Percentiles rank a stretch among this genome's conserved stretches.
These are phyloP conservation scores for Clupea harengus DNA, from an alignment of 2,113 vertebrate genomes.

Conservation along the genomic window DNA sequence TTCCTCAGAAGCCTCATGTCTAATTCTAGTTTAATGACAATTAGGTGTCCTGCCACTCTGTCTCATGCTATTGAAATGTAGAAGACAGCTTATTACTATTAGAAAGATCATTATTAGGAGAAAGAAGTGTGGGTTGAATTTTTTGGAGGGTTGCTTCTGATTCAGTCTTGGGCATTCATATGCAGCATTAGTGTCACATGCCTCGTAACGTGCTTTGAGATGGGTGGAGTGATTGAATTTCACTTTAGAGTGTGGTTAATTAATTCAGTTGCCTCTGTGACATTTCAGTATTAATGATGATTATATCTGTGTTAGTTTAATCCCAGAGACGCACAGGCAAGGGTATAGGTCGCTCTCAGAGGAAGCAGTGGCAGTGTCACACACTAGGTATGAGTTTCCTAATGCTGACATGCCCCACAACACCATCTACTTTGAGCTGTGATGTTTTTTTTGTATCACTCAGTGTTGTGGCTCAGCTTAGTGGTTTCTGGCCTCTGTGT, in stretches of 20 bases:
- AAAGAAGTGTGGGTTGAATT: constrained; percentile 91
- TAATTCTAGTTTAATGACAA: constrained; percentile 96
- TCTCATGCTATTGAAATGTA: constrained; percentile 78
- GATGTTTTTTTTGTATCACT: background rate
- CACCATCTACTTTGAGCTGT: background rate
- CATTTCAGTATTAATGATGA: constrained; percentile 99
- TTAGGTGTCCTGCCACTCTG: constrained; percentile 67
- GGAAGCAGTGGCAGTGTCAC: background rate
- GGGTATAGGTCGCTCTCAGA: background rate
- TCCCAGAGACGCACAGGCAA: constrained; percentile 80
- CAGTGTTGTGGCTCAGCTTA: background rate
- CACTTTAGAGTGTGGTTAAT: constrained; percentile 98
- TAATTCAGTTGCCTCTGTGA: constrained; percentile 98
- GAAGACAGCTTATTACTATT: constrained; percentile 82
- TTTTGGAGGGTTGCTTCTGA: constrained; percentile 34
- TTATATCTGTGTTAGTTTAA: constrained; percentile 97
- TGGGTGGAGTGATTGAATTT: constrained; percentile 98
- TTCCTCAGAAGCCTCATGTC: constrained; percentile 88
- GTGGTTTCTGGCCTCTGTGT: background rate
- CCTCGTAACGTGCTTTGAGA: constrained; percentile 96
- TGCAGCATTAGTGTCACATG: constrained; percentile 90
- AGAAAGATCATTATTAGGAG: constrained; percentile 42
- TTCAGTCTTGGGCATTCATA: constrained; percentile 73
- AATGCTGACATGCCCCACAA: background rate
- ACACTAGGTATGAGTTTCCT: background rate